phyloP scores from a whole-genome alignment of 1,140 invertebrate species.

The Bombus superbus region DNA sequence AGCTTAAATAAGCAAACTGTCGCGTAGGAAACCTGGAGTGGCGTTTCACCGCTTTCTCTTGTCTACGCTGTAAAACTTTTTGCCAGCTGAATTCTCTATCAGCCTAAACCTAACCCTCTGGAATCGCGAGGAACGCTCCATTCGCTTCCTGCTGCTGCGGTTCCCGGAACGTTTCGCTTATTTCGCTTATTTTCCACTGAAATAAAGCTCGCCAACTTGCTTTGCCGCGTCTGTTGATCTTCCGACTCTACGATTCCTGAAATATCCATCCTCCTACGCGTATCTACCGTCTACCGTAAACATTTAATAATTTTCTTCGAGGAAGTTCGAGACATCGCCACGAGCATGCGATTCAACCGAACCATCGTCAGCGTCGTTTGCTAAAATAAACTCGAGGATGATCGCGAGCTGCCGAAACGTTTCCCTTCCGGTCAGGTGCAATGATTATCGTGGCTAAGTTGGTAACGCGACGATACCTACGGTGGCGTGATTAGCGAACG shows the following conservation, averaged over 20 bases:
- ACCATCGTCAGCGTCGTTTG: neutral
- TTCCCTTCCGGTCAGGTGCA: neutral
- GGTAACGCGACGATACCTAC: neutral
- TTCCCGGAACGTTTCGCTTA: neutral
- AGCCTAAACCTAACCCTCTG: neutral
- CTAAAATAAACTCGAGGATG: neutral
- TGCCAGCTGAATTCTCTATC: slow-evolving; percentile 31
- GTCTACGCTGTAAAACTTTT: slow-evolving; percentile 58
- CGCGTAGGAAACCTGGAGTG: slow-evolving; percentile 52
- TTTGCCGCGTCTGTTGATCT: slow-evolving; percentile 31
- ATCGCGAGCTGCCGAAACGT: too few relatives aligned
- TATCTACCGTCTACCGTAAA: slow-evolving; percentile 39
- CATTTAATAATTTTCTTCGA: slow-evolving; percentile 16
- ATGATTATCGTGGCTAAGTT: neutral
- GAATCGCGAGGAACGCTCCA: neutral
- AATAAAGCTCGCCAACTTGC: slow-evolving; percentile 43
- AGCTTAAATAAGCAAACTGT: slow-evolving; percentile 73
- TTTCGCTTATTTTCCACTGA: slow-evolving; percentile 23
- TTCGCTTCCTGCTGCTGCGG: neutral
- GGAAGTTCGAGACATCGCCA: slow-evolving; percentile 2
- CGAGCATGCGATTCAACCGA: neutral
- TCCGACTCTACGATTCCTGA: slow-evolving; percentile 10
- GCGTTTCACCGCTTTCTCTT: slow-evolving; percentile 47
- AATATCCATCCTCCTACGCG: slow-evolving; percentile 9
- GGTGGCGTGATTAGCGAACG: neutral